phyloP scores from a whole-genome alignment of 2,797 vertebrate species.

The Sebastes cheni region DNA sequence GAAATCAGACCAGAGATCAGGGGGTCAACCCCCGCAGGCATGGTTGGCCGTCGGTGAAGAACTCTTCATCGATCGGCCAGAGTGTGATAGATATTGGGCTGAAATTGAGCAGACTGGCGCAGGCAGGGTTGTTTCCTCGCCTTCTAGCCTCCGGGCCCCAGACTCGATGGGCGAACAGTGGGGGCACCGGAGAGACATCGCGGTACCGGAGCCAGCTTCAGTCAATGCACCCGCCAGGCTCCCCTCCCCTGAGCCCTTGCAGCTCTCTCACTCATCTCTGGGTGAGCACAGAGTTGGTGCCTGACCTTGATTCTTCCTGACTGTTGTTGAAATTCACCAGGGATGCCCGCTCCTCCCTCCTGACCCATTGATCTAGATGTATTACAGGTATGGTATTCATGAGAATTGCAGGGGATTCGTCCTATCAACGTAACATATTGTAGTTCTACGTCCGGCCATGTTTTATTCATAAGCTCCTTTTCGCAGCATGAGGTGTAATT shows the following conservation, averaged over 20 bases:
- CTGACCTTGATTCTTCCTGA: conserved; percentile 74
- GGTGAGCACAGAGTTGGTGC: conserved; percentile 12
- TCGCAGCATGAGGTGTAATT: conserved; percentile 55
- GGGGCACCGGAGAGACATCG: conserved; percentile 19
- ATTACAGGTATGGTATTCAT: conserved; percentile 80
- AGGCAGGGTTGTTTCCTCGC: conserved; percentile 49
- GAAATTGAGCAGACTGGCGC: conserved; percentile 62
- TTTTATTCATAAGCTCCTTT: conserved; percentile 81
- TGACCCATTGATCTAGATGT: conserved; percentile 77
- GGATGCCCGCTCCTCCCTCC: conserved; percentile 58
- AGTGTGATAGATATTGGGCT: conserved; percentile 55
- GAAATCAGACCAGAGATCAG: conserved; percentile 72
- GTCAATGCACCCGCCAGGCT: conserved; percentile 33
- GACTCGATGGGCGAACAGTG: conserved; percentile 44
- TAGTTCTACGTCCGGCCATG: conserved; percentile 64
- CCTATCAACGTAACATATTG: conserved; percentile 82
- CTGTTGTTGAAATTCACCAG: conserved; percentile 74
- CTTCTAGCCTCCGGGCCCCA: conserved; percentile 31
- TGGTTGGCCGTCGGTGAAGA: conserved; percentile 52
- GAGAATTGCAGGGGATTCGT: conserved; percentile 72
- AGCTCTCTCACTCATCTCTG: conserved; percentile 23
- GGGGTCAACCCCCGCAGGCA: conserved; percentile 64
- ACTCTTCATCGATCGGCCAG: conserved; percentile 61
- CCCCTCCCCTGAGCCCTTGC: conserved; percentile 22
- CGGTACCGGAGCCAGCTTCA: conserved; percentile 37